A percentile compares a stretch with the other conserved stretches of the same genome.
These are phyloP conservation scores for Pharmacophagus antenor DNA, from an alignment of 2,888 invertebrate species.

Conservation along the genomic window DNA sequence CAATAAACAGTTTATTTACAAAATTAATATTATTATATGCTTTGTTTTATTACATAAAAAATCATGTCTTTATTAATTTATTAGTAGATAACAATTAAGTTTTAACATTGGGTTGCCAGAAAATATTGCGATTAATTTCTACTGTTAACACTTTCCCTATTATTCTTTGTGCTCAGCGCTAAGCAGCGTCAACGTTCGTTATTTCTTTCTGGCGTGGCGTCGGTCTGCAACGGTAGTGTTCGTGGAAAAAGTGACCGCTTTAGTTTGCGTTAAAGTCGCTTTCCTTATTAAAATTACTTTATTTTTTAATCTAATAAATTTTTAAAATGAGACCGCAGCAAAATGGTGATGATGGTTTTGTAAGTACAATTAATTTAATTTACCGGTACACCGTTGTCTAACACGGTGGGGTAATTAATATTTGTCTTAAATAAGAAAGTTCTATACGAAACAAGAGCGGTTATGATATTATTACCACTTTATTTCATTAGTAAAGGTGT, in stretches of 20 bases:
- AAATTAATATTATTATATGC: too few relatives aligned
- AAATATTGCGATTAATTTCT: background rate
- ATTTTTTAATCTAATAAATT: conserved; percentile 20
- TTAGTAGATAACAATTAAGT: background rate
- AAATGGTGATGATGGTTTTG: conserved; percentile 75
- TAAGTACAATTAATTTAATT: conserved; percentile 48
- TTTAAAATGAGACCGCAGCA: conserved; percentile 70
- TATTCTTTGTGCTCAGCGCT: background rate
- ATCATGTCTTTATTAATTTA: too few relatives aligned
- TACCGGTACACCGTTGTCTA: background rate
- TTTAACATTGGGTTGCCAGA: background rate
- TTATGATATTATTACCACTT: background rate
- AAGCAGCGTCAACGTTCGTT: background rate
- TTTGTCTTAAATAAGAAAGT: too few relatives aligned
- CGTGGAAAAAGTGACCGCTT: conserved; percentile 10
- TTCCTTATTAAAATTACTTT: conserved; percentile 10
- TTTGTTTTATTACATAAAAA: too few relatives aligned
- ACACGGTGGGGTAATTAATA: background rate
- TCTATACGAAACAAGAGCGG: too few relatives aligned
- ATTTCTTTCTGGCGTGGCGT: conserved; percentile 73
- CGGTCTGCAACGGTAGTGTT: conserved; percentile 43
- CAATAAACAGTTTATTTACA: too few relatives aligned
- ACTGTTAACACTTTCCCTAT: background rate
- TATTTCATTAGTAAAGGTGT: background rate
- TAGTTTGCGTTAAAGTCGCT: conserved; percentile 27